Percentiles rank a stretch among this genome's conserved stretches.
Conservation (phyloP, 2,797 vertebrate species). For the Otolemur crassicaudatus region DNA sequence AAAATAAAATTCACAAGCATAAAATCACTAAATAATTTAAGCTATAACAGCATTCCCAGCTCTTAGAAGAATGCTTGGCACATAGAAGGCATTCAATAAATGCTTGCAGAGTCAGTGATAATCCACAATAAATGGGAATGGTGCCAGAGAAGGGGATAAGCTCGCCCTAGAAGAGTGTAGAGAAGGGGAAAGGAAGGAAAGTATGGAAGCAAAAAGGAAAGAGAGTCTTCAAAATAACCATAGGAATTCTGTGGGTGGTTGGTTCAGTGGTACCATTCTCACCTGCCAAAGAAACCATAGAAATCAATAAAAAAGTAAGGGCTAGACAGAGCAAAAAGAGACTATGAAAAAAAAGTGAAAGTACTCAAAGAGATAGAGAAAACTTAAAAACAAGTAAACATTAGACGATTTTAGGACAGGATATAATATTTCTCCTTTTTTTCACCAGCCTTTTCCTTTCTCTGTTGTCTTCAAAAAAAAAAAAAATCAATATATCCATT, state of each 20-base stretch:
- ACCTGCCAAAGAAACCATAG: neutral
- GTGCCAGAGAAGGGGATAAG: neutral
- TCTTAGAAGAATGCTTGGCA: constrained; percentile 55
- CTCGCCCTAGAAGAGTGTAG: neutral
- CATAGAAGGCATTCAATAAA: constrained; percentile 15
- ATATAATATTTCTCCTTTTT: neutral
- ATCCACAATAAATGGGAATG: neutral
- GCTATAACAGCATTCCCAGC: neutral
- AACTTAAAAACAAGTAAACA: neutral
- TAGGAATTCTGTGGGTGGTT: neutral
- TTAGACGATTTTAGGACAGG: neutral
- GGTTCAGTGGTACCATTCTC: neutral
- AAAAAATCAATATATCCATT: neutral
- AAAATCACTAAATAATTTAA: constrained; percentile 66
- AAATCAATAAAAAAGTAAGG: constrained; percentile 14
- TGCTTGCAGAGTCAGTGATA: neutral
- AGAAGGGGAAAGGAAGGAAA: neutral
- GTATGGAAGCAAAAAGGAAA: neutral
- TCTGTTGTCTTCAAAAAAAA: neutral
- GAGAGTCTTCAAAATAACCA: neutral
- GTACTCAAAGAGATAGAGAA: constrained; percentile 1
- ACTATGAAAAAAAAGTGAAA: neutral
- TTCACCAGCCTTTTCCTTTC: neutral
- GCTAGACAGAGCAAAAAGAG: neutral
- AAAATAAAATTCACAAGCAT: constrained; percentile 70